These are phyloP conservation scores for Allygus modestus DNA, from an alignment of 2,888 invertebrate genomes.

Conservation along the genomic window DNA sequence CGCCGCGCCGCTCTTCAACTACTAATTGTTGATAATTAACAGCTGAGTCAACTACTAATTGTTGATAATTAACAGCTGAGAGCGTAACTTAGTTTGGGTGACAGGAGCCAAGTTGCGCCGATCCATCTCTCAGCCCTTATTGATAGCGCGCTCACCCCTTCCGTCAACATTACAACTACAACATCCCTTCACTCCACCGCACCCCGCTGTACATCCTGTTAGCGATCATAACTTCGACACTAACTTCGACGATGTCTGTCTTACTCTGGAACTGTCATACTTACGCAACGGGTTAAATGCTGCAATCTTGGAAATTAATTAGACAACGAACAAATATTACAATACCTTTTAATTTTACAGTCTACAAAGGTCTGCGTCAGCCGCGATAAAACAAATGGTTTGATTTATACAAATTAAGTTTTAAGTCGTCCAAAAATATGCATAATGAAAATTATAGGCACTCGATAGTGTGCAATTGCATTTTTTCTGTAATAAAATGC, in stretches of 20 bases:
- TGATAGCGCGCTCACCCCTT: constrained; percentile 53
- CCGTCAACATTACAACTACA: constrained; percentile 33
- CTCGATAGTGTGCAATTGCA: no score
- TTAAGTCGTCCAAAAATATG: no score
- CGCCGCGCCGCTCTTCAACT: constrained; percentile 25
- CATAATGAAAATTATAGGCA: no score
- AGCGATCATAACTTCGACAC: constrained; percentile 49
- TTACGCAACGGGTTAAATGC: background rate
- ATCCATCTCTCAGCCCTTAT: constrained; percentile 52
- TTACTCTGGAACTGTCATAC: background rate
- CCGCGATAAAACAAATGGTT: no score
- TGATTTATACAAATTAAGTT: no score
- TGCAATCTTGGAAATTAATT: constrained; percentile 5
- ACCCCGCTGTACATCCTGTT: constrained; percentile 17
- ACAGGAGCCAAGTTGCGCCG: constrained; percentile 54
- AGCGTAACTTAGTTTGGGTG: constrained; percentile 62
- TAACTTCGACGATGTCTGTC: constrained; percentile 9
- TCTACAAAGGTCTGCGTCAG: no score
- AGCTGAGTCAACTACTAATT: constrained; percentile 61
- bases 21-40: constrained; percentile 64
- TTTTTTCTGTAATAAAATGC: no score
- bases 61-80: constrained; percentile 62
- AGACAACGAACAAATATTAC: no score
- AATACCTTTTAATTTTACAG: no score
- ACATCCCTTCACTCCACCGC: background rate